phyloP scores from a whole-genome alignment of 2,797 vertebrate genomes.

The Chloroceryle inda region DNA sequence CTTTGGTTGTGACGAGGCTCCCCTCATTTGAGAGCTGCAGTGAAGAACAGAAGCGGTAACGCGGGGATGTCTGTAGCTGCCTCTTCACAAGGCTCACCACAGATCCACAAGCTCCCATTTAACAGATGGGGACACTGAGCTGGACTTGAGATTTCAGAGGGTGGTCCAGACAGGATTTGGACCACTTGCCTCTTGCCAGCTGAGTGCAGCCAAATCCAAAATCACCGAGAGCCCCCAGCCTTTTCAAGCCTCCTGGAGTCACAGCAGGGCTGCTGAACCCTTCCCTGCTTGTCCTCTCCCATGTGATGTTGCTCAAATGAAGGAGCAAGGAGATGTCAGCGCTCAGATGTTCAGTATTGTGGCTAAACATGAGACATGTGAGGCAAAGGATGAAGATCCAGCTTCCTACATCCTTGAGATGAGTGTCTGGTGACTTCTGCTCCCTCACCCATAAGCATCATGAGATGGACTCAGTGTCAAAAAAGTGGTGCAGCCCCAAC shows the following conservation, averaged over 20 bases:
- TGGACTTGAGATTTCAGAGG: background rate
- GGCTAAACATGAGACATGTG: background rate
- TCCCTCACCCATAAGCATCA: background rate
- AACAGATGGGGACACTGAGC: background rate
- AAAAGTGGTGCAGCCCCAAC: background rate
- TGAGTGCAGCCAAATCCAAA: background rate
- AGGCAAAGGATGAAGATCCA: background rate
- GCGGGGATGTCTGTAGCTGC: fast-evolving
- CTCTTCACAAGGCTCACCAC: background rate
- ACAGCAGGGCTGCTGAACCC: background rate
- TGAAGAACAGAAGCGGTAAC: background rate
- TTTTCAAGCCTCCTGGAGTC: background rate
- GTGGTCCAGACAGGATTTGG: background rate
- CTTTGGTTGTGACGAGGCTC: background rate
- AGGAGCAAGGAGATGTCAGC: background rate
- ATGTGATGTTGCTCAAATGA: fast-evolving
- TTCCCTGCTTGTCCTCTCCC: background rate
- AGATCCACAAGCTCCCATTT: fast-evolving
- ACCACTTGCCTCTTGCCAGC: fast-evolving
- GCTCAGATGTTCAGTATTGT: background rate
- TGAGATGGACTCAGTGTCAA: fast-evolving
- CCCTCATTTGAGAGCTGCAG: background rate
- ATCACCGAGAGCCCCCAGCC: background rate
- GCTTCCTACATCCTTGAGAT: background rate
- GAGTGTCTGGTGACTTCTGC: background rate